phyloP scores from a whole-genome alignment of 2,888 invertebrate genomes.

The Ligdia adustata region DNA sequence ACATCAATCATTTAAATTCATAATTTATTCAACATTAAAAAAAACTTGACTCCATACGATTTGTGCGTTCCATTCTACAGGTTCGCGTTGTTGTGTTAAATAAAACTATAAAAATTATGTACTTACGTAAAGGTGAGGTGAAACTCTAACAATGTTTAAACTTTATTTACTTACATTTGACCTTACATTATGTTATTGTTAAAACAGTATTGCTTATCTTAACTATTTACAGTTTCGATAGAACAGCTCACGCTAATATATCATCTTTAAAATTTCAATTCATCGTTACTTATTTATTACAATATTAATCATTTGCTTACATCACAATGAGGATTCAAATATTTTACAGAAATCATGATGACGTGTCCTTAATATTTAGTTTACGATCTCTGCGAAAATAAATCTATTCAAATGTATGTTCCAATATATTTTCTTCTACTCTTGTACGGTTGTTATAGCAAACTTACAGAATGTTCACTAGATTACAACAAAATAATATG shows the following conservation, averaged over 20 bases:
- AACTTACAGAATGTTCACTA: no score
- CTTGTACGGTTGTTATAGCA: no score
- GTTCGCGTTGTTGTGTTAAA: constrained; percentile 3
- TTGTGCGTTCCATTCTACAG: constrained; percentile 16
- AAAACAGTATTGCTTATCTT: constrained; percentile 17
- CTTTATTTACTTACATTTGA: constrained; percentile 4
- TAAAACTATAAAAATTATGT: neutral
- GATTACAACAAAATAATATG: no score
- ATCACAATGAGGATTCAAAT: constrained; percentile 7
- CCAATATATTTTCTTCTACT: no score
- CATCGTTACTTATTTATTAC: constrained; percentile 25
- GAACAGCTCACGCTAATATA: constrained; percentile 36
- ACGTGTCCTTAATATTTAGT: no score
- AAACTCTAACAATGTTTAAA: constrained; percentile 16
- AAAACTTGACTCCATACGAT: constrained; percentile 11
- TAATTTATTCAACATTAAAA: neutral
- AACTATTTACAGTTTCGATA: constrained; percentile 30
- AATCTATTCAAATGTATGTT: no score
- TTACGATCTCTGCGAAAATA: no score
- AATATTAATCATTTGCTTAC: constrained; percentile 18
- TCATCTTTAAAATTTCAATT: constrained; percentile 33
- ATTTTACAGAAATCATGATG: neutral
- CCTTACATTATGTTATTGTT: constrained; percentile 19
- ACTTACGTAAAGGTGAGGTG: constrained; percentile 6
- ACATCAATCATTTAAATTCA: no score